A percentile compares a stretch with the other conserved stretches of the same genome.
phyloP scores from a whole-genome alignment of 2,797 vertebrate species.

The Argya squamiceps region DNA sequence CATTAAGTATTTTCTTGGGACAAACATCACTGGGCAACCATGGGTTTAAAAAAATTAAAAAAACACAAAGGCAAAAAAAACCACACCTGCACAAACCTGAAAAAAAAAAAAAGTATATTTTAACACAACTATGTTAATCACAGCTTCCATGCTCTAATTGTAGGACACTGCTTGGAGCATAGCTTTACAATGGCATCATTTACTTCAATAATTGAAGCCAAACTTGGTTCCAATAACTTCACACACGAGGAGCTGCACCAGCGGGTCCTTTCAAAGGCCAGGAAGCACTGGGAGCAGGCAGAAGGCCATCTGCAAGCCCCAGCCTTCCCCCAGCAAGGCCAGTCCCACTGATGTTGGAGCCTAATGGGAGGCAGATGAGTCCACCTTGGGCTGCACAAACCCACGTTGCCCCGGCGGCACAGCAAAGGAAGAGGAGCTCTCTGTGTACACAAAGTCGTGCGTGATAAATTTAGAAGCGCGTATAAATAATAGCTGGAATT shows the following conservation, averaged over 20 bases:
- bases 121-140: conserved; percentile 11
- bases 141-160: conserved; percentile 26
- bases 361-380: conserved; percentile 39
- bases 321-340: conserved; percentile 75
- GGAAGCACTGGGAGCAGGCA: conserved; percentile 80
- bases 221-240: conserved; percentile 66
- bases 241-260: conserved; percentile 61
- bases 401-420: not conserved
- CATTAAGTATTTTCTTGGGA: not conserved
- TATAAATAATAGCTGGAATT: conserved; percentile 48
- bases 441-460: not conserved
- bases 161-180: conserved; percentile 56
- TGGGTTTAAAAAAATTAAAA: not conserved
- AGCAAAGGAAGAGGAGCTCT: not conserved
- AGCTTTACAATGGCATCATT: conserved; percentile 80
- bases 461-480: conserved; percentile 46
- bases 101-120: not conserved
- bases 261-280: conserved; percentile 83
- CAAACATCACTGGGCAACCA: not conserved
- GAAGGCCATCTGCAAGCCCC: conserved; percentile 80
- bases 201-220: conserved; percentile 82
- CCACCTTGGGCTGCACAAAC: not conserved
- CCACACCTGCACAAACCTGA: not conserved
- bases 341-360: conserved; percentile 70
- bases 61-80: not conserved